These are phyloP conservation scores for Ceriagrion tenellum DNA, from an alignment of 2,888 invertebrate genomes.

Conservation along the genomic window DNA sequence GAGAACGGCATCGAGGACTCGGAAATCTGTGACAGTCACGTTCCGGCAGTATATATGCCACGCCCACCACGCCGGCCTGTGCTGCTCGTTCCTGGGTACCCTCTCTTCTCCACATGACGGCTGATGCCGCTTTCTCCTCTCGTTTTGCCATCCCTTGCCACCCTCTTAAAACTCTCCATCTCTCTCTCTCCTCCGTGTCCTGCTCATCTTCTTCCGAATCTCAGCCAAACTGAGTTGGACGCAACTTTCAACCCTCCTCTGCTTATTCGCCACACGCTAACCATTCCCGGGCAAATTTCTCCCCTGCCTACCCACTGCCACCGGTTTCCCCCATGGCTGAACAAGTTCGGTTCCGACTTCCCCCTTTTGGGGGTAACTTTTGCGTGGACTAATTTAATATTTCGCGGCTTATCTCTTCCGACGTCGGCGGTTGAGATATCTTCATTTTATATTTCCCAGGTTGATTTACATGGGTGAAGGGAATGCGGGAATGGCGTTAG, in stretches of 20 bases:
- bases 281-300: too few species aligned
- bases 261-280: too few species aligned
- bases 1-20: background rate
- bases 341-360: background rate
- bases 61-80: background rate
- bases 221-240: slow-evolving; percentile 48
- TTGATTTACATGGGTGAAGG: background rate
- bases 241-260: slow-evolving; percentile 24
- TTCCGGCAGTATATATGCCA: slow-evolving; percentile 16
- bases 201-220: slow-evolving; percentile 38
- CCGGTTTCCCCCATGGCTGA: background rate
- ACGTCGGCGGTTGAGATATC: background rate
- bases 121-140: background rate
- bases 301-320: background rate
- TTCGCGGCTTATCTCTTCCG: background rate
- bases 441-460: background rate
- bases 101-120: background rate
- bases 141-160: background rate
- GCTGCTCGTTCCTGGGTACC: background rate
- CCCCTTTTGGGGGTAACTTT: background rate
- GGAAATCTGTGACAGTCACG: slow-evolving; percentile 23
- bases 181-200: background rate
- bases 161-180: too few species aligned
- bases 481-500: background rate
- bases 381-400: slow-evolving; percentile 33